phyloP scores from a whole-genome alignment of 2,113 vertebrate species.

The Salvelinus alpinus region DNA sequence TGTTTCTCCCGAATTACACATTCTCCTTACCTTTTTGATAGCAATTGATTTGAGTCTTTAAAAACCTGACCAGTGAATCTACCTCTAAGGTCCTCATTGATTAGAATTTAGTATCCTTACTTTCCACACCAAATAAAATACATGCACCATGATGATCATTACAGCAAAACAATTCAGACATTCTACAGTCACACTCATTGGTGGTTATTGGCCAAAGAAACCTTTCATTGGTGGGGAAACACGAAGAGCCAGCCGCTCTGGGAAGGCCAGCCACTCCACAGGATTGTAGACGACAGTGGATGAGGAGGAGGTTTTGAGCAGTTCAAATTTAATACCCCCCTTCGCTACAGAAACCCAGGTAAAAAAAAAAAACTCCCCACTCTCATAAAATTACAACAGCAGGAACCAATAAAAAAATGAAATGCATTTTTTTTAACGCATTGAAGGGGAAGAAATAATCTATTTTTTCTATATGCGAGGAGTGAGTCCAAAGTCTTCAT shows the following conservation, averaged over 20 bases:
- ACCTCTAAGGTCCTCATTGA: no score
- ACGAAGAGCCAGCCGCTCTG: background rate
- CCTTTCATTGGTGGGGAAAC: conserved; percentile 21
- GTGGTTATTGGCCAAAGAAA: background rate
- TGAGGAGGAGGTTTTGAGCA: conserved; percentile 80
- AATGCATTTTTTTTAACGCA: conserved; percentile 45
- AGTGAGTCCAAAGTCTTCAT: conserved; percentile 80
- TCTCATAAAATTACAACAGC: conserved; percentile 99
- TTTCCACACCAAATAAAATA: no score
- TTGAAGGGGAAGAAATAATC: conserved; percentile 71
- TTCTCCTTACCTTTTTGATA: no score
- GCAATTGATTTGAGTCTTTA: no score
- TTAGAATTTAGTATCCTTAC: no score
- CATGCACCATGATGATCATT: background rate
- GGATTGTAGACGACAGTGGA: conserved; percentile 65
- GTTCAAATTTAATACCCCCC: conserved; percentile 90
- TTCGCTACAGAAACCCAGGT: conserved; percentile 91
- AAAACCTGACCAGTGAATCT: no score
- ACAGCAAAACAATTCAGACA: background rate
- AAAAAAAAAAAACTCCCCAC: conserved; percentile 82
- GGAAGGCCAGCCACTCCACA: conserved; percentile 19
- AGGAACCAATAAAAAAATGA: conserved; percentile 96
- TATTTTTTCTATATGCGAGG: conserved; percentile 78
- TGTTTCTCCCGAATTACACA: no score
- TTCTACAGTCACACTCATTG: no score